These are phyloP conservation scores for Peromyscus californicus DNA, from an alignment of 2,113 vertebrate species.

Conservation along the genomic window DNA sequence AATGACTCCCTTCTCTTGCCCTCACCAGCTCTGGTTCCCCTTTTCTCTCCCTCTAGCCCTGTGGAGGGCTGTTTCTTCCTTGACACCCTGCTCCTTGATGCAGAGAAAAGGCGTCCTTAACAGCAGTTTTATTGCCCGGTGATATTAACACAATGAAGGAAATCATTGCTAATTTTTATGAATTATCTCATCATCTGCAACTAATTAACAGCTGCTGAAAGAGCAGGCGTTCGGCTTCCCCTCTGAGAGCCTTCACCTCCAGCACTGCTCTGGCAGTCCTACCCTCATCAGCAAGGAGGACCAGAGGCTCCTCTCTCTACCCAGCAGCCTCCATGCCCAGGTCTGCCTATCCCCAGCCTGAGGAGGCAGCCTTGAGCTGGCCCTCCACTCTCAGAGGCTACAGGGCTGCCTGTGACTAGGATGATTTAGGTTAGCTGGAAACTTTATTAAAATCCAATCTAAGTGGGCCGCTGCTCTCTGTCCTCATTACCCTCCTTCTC, in stretches of 20 bases:
- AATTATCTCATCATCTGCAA: slow-evolving; percentile 90
- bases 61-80: slow-evolving; percentile 66
- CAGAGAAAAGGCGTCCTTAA: slow-evolving; percentile 83
- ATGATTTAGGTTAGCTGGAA: slow-evolving; percentile 82
- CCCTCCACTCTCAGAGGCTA: neutral
- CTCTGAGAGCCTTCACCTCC: slow-evolving; percentile 36
- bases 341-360: neutral
- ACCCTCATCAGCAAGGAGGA: neutral
- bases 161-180: slow-evolving; percentile 89
- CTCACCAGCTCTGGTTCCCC: slow-evolving; percentile 6
- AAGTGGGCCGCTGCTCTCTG: slow-evolving; percentile 77
- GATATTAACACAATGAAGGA: slow-evolving; percentile 87
- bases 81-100: slow-evolving; percentile 77
- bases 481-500: slow-evolving; percentile 84
- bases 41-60: neutral
- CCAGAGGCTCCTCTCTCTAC: neutral
- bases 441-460: slow-evolving; percentile 87
- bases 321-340: neutral
- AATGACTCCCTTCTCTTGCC: neutral
- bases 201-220: slow-evolving; percentile 88
- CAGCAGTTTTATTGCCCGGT: slow-evolving; percentile 83
- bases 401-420: neutral
- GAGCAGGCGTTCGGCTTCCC: slow-evolving; percentile 69
- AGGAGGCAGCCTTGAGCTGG: neutral
- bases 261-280: neutral